Conservation (phyloP, 2,113 vertebrate species). For the Rynchops niger region DNA sequence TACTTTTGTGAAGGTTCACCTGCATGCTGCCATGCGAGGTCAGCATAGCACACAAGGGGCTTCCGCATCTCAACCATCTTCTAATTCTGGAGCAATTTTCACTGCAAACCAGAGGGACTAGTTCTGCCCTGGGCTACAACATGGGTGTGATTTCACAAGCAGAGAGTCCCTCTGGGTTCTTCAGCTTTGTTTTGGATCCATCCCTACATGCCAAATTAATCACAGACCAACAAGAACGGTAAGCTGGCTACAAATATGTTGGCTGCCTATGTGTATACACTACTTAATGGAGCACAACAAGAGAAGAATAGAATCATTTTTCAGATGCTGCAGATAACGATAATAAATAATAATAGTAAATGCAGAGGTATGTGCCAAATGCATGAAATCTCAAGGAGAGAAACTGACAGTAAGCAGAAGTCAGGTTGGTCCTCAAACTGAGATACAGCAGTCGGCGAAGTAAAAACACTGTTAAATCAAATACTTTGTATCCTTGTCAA, state of each 20-base stretch:
- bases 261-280: not conserved
- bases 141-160: not conserved
- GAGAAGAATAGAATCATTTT: slow-evolving; percentile 30
- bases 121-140: not conserved
- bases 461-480: slow-evolving; percentile 26
- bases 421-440: not conserved
- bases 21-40: not conserved
- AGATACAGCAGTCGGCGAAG: slow-evolving; percentile 8
- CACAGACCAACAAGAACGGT: not conserved
- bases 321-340: not conserved
- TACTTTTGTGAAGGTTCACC: not conserved
- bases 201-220: slow-evolving; percentile 4
- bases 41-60: not conserved
- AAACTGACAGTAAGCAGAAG: not conserved
- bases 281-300: slow-evolving; percentile 40
- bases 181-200: not conserved
- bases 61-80: not conserved
- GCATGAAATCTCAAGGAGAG: not conserved
- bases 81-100: fast-evolving
- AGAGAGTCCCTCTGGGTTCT: not conserved
- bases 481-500: not conserved
- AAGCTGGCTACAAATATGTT: slow-evolving; percentile 11
- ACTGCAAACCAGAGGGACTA: not conserved
- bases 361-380: not conserved
- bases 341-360: slow-evolving; percentile 49